These are phyloP conservation scores for Adrianichthys oophorus DNA, from an alignment of 2,797 vertebrate species.

Conservation along the genomic window DNA sequence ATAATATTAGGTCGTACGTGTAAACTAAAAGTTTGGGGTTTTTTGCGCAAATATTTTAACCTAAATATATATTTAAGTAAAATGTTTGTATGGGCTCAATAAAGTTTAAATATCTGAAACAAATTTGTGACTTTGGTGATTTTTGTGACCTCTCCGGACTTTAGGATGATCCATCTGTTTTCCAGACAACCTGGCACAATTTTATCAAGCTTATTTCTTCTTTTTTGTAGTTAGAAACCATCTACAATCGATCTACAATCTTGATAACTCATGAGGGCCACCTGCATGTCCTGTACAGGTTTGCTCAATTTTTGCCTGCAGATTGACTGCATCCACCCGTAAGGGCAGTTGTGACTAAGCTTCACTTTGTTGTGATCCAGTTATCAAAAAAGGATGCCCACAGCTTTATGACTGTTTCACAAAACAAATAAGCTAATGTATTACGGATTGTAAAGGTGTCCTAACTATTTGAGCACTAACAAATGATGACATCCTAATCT, in stretches of 20 bases:
- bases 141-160: neutral
- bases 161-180: neutral
- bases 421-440: neutral
- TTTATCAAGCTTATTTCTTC: too few species aligned
- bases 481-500: too few species aligned
- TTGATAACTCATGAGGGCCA: too few species aligned
- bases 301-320: too few species aligned
- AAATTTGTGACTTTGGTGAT: conserved; percentile 1
- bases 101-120: conserved; percentile 61
- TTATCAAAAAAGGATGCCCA: conserved; percentile 46
- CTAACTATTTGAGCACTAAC: too few species aligned
- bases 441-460: too few species aligned
- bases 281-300: too few species aligned
- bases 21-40: conserved; percentile 37
- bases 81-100: conserved; percentile 36
- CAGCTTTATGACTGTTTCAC: conserved; percentile 28
- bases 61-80: conserved; percentile 29
- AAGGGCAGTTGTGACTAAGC: too few species aligned
- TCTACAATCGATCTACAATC: too few species aligned
- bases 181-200: neutral
- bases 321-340: too few species aligned
- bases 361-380: conserved; percentile 37
- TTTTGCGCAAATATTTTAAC: conserved; percentile 29
- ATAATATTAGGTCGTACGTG: conserved; percentile 30
- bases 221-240: too few species aligned